These are phyloP conservation scores for Sphaerophoria rueppellii DNA, from an alignment of 2,888 invertebrate species.

Conservation along the genomic window DNA sequence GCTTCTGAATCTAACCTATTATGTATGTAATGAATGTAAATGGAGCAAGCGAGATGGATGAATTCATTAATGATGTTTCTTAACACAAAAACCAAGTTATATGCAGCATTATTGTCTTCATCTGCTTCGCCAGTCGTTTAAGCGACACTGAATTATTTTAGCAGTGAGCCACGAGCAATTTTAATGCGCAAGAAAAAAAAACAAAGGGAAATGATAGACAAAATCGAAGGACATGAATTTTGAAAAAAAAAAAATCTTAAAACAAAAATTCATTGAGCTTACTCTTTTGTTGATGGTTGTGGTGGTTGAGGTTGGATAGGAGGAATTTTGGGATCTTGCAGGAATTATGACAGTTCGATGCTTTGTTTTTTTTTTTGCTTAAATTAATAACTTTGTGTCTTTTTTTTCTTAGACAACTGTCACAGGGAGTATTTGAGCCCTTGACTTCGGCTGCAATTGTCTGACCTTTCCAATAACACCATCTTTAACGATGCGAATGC, in stretches of 20 bases:
- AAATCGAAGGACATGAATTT: slow-evolving; percentile 2
- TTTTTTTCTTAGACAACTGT: slow-evolving; percentile 58
- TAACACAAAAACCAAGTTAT: too few species aligned
- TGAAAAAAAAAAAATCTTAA: slow-evolving; percentile 28
- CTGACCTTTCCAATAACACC: slow-evolving; percentile 65
- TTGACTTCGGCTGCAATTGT: slow-evolving; percentile 65
- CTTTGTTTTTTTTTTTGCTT: slow-evolving; percentile 10
- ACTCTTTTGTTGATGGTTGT: slow-evolving; percentile 44
- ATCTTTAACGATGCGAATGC: slow-evolving; percentile 65
- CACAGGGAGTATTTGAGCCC: slow-evolving; percentile 67
- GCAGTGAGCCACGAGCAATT: slow-evolving; percentile 14
- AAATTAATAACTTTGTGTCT: slow-evolving; percentile 1
- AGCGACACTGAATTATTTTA: slow-evolving; percentile 37
- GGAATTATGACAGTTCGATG: slow-evolving; percentile 37
- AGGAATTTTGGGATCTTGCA: slow-evolving; percentile 40
- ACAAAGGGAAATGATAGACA: slow-evolving; percentile 16
- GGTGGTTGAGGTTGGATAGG: slow-evolving; percentile 39
- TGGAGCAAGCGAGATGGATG: too few species aligned
- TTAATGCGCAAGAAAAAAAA: slow-evolving; percentile 11
- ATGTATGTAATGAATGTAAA: neutral
- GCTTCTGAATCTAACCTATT: too few species aligned
- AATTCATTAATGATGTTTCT: too few species aligned
- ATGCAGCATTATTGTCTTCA: neutral
- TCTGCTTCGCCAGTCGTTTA: slow-evolving; percentile 21
- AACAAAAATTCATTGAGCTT: slow-evolving; percentile 60